Evolutionary conservation across 2,113 vertebrate genomes (phyloP).

Genomic region (Noturus placidus): DNA sequence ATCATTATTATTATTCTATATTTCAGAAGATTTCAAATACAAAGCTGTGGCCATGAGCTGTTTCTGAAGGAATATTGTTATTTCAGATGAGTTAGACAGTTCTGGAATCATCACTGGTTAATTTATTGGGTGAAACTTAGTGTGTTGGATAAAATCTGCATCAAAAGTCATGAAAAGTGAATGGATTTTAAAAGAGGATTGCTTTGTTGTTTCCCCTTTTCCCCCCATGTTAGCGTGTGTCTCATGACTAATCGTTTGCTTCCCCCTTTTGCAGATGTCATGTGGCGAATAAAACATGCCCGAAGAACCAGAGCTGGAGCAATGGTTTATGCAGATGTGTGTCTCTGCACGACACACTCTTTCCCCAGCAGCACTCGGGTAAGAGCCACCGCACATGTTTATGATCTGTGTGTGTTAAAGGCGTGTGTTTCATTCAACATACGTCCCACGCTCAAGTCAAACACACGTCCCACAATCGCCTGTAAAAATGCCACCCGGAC

Average conservation of each 20-base stretch:
- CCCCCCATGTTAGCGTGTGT: constrained; percentile 17
- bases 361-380: constrained; percentile 77
- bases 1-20: not conserved
- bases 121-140: not conserved
- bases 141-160: not conserved
- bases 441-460: not conserved
- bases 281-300: constrained; percentile 85
- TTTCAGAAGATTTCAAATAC: not conserved
- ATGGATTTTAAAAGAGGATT: not conserved
- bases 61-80: not conserved
- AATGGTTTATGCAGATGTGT: constrained; percentile 84
- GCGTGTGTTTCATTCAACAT: constrained; percentile 14
- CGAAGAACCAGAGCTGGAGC: constrained; percentile 84
- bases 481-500: not conserved
- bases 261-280: constrained; percentile 77
- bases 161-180: not conserved
- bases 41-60: not conserved
- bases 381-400: constrained; percentile 59
- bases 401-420: constrained; percentile 20
- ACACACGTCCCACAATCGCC: not conserved
- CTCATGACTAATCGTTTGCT: constrained; percentile 39
- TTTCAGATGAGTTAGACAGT: not conserved
- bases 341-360: constrained; percentile 72
- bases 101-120: not conserved
- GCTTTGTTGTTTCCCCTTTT: too few relatives aligned